These are phyloP conservation scores for Rhea pennata DNA, from an alignment of 2,113 vertebrate species.

Conservation along the genomic window DNA sequence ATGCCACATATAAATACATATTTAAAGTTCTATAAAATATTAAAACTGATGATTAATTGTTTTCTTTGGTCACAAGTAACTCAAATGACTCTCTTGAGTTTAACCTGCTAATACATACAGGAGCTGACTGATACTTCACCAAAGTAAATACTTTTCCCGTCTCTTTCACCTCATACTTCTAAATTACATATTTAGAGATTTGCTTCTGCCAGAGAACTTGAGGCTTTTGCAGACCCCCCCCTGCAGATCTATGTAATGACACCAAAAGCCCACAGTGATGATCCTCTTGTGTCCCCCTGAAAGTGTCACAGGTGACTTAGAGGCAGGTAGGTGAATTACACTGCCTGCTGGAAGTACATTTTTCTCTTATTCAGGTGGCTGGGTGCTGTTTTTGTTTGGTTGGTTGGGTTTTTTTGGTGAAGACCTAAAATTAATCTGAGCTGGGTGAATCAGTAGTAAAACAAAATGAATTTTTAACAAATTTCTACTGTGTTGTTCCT, in stretches of 20 bases:
- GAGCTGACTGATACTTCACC: slow-evolving; percentile 8
- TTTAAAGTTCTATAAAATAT: slow-evolving; percentile 28
- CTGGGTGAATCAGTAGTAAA: not conserved
- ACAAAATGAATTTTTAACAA: not conserved
- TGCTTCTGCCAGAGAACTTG: not conserved
- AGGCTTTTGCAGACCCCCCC: not conserved
- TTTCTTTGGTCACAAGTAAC: slow-evolving; percentile 30
- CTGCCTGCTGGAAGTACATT: not conserved
- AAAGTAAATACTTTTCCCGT: slow-evolving; percentile 27
- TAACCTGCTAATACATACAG: slow-evolving; percentile 19
- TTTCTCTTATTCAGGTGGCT: not conserved
- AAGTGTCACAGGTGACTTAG: not conserved
- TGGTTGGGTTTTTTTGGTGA: not conserved
- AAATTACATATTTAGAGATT: slow-evolving; percentile 15
- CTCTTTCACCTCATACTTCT: slow-evolving; percentile 16
- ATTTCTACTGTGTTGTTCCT: not conserved
- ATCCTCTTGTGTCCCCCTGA: not conserved
- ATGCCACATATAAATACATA: slow-evolving; percentile 8
- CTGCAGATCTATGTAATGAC: not conserved
- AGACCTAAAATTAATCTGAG: not conserved
- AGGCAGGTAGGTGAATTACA: not conserved
- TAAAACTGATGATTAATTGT: slow-evolving; percentile 33
- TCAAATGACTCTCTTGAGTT: not conserved
- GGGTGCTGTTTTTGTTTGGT: not conserved
- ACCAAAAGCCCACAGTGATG: not conserved